A percentile compares a stretch with the other conserved stretches of the same genome.
phyloP scores from a whole-genome alignment of 2,888 invertebrate genomes.

The Diadegma fenestrale region DNA sequence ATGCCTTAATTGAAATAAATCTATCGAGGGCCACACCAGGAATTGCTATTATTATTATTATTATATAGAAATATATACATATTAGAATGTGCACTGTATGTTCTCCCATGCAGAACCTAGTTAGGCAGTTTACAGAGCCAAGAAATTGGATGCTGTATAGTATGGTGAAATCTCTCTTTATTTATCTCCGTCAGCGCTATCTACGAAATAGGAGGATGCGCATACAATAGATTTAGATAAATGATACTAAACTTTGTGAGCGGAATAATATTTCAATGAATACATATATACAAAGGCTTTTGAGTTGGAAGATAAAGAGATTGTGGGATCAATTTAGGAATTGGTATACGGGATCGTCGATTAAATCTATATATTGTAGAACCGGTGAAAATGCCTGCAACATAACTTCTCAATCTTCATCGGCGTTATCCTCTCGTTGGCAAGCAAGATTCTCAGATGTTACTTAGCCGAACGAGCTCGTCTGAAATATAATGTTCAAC shows the following conservation, averaged over 20 bases:
- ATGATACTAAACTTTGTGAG: constrained; percentile 47
- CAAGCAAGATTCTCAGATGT: constrained; percentile 12
- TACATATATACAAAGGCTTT: not conserved
- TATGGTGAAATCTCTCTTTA: constrained; percentile 10
- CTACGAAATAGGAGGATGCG: constrained; percentile 7
- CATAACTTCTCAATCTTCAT: constrained; percentile 53
- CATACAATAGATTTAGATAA: constrained; percentile 52
- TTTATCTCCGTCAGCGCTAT: constrained; percentile 53
- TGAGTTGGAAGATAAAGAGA: constrained; percentile 20
- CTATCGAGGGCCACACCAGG: not conserved
- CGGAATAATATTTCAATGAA: constrained; percentile 56
- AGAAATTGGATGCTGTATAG: not conserved
- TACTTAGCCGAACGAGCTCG: constrained; percentile 36
- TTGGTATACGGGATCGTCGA: constrained; percentile 3
- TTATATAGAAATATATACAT: not conserved
- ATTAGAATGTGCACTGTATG: constrained; percentile 6
- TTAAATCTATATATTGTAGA: not conserved
- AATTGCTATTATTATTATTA: not conserved
- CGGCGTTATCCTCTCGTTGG: constrained; percentile 25
- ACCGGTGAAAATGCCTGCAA: constrained; percentile 37
- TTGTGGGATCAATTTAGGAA: constrained; percentile 49
- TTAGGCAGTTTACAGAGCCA: not conserved
- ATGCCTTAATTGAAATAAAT: constrained; percentile 21
- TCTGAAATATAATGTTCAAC: constrained; percentile 35
- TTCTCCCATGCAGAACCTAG: not conserved